A percentile compares a stretch with the other conserved stretches of the same genome.
These are phyloP conservation scores for Atta cephalotes DNA, from an alignment of 1,140 invertebrate genomes.

Conservation along the genomic window DNA sequence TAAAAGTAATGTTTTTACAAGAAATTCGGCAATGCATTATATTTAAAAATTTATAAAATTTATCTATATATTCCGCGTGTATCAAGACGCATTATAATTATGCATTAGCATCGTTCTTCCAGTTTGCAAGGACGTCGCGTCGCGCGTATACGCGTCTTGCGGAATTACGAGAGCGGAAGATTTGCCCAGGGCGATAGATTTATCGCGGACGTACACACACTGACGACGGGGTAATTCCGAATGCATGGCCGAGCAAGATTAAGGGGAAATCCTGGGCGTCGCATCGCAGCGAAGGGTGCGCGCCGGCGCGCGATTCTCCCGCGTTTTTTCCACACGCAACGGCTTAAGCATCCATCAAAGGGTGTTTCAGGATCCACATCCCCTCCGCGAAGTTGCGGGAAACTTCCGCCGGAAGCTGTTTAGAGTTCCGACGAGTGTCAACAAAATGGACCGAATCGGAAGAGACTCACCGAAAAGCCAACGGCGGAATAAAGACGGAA, in stretches of 20 bases:
- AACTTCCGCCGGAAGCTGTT: conserved; percentile 70
- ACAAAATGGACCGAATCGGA: conserved; percentile 57
- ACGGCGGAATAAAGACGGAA: conserved; percentile 33
- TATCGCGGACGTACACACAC: conserved; percentile 68
- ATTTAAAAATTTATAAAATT: conserved; percentile 29
- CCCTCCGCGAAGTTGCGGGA: conserved; percentile 34
- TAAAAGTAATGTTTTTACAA: background rate
- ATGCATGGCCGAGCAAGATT: conserved; percentile 68
- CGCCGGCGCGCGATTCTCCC: conserved; percentile 74
- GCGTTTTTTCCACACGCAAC: conserved; percentile 71
- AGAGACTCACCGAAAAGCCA: conserved; percentile 41
- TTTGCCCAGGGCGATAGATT: conserved; percentile 70
- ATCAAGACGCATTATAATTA: conserved; percentile 11
- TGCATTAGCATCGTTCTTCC: conserved; percentile 17
- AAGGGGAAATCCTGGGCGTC: conserved; percentile 54
- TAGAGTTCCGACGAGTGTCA: conserved; percentile 68
- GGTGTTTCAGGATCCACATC: conserved; percentile 62
- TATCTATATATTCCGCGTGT: background rate
- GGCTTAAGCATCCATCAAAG: conserved; percentile 68
- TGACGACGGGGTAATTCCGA: conserved; percentile 55
- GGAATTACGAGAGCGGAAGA: conserved; percentile 53
- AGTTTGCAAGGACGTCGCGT: background rate
- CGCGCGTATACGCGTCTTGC: conserved; percentile 12
- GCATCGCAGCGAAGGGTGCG: conserved; percentile 60
- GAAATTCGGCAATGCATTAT: background rate